Conservation (phyloP, 2,888 invertebrate genomes). For the Eristalinus aeneus region DNA sequence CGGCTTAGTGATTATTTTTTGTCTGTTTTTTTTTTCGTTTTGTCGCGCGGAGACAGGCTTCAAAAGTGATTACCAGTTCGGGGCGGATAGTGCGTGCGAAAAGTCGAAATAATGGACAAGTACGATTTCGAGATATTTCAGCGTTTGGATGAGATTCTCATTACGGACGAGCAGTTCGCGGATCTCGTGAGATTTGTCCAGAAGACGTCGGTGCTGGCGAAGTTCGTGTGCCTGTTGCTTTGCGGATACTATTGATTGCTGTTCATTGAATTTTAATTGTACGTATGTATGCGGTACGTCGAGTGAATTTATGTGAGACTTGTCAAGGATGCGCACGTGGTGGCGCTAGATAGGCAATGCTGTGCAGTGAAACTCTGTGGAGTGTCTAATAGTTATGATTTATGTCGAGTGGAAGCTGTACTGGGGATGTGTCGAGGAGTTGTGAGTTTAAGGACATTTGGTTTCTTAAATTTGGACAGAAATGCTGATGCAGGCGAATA, state of each 20-base stretch:
- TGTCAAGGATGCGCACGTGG: neutral
- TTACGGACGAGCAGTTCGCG: conserved; percentile 55
- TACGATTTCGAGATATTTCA: conserved; percentile 62
- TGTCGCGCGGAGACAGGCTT: neutral
- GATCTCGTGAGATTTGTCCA: conserved; percentile 48
- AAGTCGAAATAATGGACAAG: conserved; percentile 55
- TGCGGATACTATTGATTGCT: conserved; percentile 33
- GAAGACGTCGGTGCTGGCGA: conserved; percentile 51
- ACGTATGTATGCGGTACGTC: neutral
- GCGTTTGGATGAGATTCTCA: conserved; percentile 64
- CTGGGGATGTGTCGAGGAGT: no score
- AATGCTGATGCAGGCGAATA: no score
- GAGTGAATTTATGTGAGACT: neutral
- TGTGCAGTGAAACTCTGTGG: neutral
- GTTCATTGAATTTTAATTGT: neutral
- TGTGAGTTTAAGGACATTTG: neutral
- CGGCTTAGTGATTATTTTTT: neutral
- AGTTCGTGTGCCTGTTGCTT: conserved; percentile 49
- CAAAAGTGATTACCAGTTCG: neutral
- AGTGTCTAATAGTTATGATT: no score
- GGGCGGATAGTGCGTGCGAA: neutral
- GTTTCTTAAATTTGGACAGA: no score
- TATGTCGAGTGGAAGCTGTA: no score
- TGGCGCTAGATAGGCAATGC: neutral
- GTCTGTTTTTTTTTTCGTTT: neutral